Percentiles rank a stretch among this genome's conserved stretches.
phyloP scores from a whole-genome alignment of 2,113 vertebrate genomes.

The Semnornis frantzii region DNA sequence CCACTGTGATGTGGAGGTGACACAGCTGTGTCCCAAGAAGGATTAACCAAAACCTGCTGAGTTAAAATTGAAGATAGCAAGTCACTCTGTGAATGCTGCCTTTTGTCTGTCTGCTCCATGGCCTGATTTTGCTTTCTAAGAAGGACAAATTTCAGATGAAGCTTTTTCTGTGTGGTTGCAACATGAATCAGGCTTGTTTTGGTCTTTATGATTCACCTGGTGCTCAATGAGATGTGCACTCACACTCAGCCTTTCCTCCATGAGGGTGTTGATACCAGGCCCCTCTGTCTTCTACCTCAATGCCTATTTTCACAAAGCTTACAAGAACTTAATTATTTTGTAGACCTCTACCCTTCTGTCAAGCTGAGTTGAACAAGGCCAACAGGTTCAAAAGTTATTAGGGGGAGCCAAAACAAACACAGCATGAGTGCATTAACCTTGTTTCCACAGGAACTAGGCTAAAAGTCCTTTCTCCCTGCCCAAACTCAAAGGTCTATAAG shows the following conservation, averaged over 20 bases:
- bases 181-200: background rate
- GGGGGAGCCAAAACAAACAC: constrained; percentile 30
- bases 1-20: accelerated
- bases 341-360: constrained; percentile 20
- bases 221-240: accelerated
- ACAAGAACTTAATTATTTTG: background rate
- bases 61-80: background rate
- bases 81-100: background rate
- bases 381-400: constrained; percentile 2
- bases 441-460: background rate
- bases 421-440: background rate
- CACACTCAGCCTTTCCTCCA: accelerated
- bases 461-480: background rate
- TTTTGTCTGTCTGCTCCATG: background rate
- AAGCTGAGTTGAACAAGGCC: constrained; percentile 9
- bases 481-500: background rate
- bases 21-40: background rate
- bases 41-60: background rate
- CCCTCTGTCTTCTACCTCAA: background rate
- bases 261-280: accelerated
- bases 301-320: background rate
- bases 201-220: background rate
- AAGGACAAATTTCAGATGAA: background rate
- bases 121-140: background rate
- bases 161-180: background rate